Conservation (phyloP, 2,113 vertebrate genomes). For the Monopterus albus region DNA sequence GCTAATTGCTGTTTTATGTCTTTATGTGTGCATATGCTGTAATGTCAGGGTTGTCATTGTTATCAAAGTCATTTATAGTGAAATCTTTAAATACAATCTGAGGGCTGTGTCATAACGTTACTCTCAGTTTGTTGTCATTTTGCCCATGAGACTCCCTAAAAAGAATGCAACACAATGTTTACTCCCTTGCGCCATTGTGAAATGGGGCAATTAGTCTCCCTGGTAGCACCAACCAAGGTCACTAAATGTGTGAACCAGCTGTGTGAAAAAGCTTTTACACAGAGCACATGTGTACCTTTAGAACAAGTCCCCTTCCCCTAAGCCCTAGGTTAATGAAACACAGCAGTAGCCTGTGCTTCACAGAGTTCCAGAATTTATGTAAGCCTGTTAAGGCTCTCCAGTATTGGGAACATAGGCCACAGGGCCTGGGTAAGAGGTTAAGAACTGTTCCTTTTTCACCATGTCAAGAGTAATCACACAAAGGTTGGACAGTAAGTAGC, state of each 20-base stretch:
- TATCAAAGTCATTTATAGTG: no score
- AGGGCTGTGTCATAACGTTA: no score
- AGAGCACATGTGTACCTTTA: conserved; percentile 16
- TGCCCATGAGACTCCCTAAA: no score
- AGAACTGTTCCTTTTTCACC: conserved; percentile 28
- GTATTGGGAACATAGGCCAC: conserved; percentile 3
- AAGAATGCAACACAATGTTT: no score
- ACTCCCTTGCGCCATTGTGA: no score
- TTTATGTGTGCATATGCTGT: no score
- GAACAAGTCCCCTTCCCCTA: conserved; percentile 18
- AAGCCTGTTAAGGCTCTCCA: conserved; percentile 26
- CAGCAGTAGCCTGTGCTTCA: conserved; percentile 28
- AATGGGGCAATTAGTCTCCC: neutral
- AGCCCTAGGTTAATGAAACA: conserved; percentile 51
- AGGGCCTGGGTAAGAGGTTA: conserved; percentile 25
- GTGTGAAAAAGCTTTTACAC: neutral
- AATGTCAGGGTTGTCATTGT: no score
- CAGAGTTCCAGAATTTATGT: conserved; percentile 46
- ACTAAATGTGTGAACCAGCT: neutral
- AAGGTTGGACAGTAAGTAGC: conserved; percentile 30
- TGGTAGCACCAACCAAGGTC: neutral
- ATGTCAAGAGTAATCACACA: conserved; percentile 47
- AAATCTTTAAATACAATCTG: no score
- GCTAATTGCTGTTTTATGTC: no score
- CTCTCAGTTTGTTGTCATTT: no score